These are phyloP conservation scores for Pseudococcus jackbeardsleyi DNA, from an alignment of 2,888 invertebrate species.

Conservation along the genomic window DNA sequence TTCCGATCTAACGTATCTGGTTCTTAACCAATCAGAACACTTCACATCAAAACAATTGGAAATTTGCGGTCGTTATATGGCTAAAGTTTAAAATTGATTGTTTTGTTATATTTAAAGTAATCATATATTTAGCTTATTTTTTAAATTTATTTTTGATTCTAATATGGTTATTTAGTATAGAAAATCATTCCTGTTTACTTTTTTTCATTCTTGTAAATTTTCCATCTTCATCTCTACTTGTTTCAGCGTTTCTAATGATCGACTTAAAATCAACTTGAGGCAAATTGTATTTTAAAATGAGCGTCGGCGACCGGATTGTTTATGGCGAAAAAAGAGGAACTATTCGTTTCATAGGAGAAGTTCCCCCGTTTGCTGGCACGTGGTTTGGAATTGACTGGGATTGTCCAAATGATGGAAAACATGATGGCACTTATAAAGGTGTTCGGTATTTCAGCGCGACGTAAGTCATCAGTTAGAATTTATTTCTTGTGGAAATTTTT, in stretches of 20 bases:
- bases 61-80: background rate
- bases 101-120: background rate
- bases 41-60: background rate
- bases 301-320: conserved; percentile 59
- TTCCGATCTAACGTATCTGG: too few relatives aligned
- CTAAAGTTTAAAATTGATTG: background rate
- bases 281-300: conserved; percentile 34
- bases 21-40: background rate
- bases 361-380: conserved; percentile 77
- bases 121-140: conserved; percentile 24
- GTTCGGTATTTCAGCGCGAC: conserved; percentile 84
- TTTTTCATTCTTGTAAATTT: conserved; percentile 31
- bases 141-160: background rate
- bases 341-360: conserved; percentile 83
- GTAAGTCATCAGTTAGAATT: conserved; percentile 69
- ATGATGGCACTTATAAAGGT: conserved; percentile 88
- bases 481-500: background rate
- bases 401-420: conserved; percentile 88
- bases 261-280: background rate
- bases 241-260: conserved; percentile 32
- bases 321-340: conserved; percentile 71
- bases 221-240: background rate
- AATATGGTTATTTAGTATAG: conserved; percentile 46
- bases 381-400: conserved; percentile 99
- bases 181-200: conserved; percentile 3